A percentile compares a stretch with the other conserved stretches of the same genome.
These are phyloP conservation scores for Nysson spinosus DNA, from an alignment of 2,888 invertebrate species.

Conservation along the genomic window DNA sequence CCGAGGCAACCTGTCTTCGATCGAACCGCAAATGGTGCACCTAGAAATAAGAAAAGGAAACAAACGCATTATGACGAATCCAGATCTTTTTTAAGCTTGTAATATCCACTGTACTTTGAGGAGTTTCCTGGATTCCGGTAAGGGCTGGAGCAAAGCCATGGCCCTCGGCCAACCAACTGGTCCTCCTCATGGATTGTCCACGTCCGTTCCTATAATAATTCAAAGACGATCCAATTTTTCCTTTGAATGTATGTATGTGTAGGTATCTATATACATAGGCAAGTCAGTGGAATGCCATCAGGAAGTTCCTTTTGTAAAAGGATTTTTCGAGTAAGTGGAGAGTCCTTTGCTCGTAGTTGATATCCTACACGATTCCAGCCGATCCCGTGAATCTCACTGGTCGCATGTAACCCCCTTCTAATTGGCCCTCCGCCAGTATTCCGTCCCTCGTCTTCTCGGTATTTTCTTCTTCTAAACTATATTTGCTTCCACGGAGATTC, in stretches of 20 bases:
- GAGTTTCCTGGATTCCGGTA: constrained; percentile 59
- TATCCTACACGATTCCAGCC: constrained; percentile 16
- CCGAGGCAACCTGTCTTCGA: constrained; percentile 8
- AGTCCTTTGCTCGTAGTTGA: too few species aligned
- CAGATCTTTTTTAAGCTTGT: constrained; percentile 16
- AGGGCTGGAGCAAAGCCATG: constrained; percentile 62
- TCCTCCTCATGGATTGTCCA: constrained; percentile 33
- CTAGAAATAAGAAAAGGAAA: neutral
- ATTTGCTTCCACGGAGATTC: constrained; percentile 62
- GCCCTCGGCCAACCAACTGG: constrained; percentile 58
- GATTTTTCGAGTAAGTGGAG: too few species aligned
- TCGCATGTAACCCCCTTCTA: constrained; percentile 50
- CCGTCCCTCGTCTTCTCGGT: constrained; percentile 44
- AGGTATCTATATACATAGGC: too few species aligned
- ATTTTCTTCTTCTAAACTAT: constrained; percentile 65
- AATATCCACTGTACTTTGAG: too few species aligned
- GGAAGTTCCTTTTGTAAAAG: too few species aligned
- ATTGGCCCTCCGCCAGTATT: constrained; percentile 63
- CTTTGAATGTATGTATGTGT: too few species aligned
- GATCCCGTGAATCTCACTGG: constrained; percentile 49
- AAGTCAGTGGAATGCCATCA: too few species aligned
- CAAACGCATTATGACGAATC: neutral
- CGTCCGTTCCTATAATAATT: constrained; percentile 37
- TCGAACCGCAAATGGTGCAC: neutral
- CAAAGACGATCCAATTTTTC: constrained; percentile 39